Base-by-base conservation (phyloP, 2,888 invertebrate species). In the Athripsodes cinereus region DNA sequence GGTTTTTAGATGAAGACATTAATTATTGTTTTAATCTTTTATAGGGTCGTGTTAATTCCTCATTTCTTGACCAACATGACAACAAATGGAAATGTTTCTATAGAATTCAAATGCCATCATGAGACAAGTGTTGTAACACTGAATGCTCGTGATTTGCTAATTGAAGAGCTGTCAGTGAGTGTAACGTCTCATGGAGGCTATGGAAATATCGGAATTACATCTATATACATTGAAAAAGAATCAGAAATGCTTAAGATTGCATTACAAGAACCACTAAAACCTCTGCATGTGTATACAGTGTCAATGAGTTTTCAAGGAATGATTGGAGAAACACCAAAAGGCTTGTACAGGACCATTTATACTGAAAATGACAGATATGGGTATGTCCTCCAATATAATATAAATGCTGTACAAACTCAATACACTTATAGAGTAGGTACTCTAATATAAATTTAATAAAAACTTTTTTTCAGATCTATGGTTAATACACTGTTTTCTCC, bases 401-500 rank as follows among this genome's bases (percentile, higher is more conserved):
- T n/a, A n/a, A n/a, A n/a, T n/a, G n/a, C n/a, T n/a, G n/a, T n/a
- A n/a, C n/a, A n/a, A n/a, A n/a, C n/a, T n/a, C n/a, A n/a, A n/a
- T n/a, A n/a, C n/a, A n/a, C n/a, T n/a, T n/a, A n/a, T n/a, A n/a
- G n/a, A n/a, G n/a, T n/a, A n/a, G n/a, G n/a, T n/a, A n/a, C n/a
- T n/a, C n/a, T n/a, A n/a, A n/a, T n/a, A n/a, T n/a, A n/a, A n/a
- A 44, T 44, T 44, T 6, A 16, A 16, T 44, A 44, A 44, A 6
- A 6, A 6, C 3, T 44, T 26, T 50, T 16, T 68, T 70, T n/a
- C 64, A 86, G 86, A 66, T 81, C 79, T 78, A 70, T 86, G 64
- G 81, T 80, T 2, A 78, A 82, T 35, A 87, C 87, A 1, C 85
- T 87, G 65, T 86, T 87, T 66, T 83, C 87, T 51, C 79, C 85